phyloP scores from a whole-genome alignment of 2,797 vertebrate genomes.

The Cuniculus paca region DNA sequence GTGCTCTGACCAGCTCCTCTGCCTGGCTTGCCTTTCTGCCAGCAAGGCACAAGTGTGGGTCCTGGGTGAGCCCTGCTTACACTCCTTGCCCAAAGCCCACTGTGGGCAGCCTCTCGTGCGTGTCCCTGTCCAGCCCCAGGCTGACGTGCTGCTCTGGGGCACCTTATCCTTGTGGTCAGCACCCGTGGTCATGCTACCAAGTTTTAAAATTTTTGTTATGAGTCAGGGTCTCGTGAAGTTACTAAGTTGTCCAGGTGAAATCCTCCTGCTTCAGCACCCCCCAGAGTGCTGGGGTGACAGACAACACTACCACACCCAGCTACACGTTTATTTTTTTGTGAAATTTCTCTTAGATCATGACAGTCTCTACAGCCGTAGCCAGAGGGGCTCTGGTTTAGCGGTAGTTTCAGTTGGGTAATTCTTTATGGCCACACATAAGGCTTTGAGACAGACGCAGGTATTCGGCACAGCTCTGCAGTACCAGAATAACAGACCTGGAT shows the following conservation, averaged over 20 bases:
- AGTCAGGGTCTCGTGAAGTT: background rate
- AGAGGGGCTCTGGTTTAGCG: background rate
- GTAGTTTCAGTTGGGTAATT: background rate
- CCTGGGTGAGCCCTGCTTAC: fast-evolving
- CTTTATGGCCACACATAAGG: background rate
- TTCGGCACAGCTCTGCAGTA: background rate
- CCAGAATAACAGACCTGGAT: background rate
- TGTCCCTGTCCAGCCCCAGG: background rate
- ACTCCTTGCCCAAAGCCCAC: background rate
- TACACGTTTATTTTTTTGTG: background rate
- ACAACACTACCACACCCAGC: background rate
- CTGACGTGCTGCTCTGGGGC: fast-evolving
- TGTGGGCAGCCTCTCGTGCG: background rate
- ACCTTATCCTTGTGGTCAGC: fast-evolving
- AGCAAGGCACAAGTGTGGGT: fast-evolving
- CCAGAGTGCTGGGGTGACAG: background rate
- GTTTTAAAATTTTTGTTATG: background rate
- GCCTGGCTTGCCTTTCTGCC: too few relatives aligned
- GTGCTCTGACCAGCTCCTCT: fast-evolving
- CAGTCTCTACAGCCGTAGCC: background rate
- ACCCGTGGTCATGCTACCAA: fast-evolving
- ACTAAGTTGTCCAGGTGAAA: background rate
- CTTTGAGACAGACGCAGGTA: background rate
- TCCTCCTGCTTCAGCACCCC: background rate
- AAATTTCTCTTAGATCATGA: background rate